phyloP scores from a whole-genome alignment of 2,888 invertebrate genomes.

The Seladonia tumulorum region DNA sequence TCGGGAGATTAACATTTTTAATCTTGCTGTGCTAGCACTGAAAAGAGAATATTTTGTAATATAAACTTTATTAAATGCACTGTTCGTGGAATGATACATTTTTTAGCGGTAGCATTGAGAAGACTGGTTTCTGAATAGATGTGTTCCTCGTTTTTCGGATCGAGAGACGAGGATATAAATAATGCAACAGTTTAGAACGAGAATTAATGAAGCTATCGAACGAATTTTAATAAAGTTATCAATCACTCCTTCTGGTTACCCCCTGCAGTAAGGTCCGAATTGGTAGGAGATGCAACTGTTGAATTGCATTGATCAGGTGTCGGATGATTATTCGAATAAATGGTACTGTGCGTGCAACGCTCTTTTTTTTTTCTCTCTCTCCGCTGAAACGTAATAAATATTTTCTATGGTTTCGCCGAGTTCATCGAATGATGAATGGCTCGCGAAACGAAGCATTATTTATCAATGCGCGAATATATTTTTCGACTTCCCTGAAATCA shows the following conservation, averaged over 20 bases:
- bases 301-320: neutral
- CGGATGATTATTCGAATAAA: neutral
- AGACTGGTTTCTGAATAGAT: neutral
- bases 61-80: too few species aligned
- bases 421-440: neutral
- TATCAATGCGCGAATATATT: neutral
- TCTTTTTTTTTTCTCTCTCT: neutral
- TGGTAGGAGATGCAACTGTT: neutral
- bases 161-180: neutral
- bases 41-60: neutral
- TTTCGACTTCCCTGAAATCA: neutral
- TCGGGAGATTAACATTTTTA: too few species aligned
- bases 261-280: neutral
- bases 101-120: neutral
- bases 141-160: neutral
- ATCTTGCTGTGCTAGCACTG: neutral
- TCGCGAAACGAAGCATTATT: neutral
- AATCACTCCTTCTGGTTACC: neutral
- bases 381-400: neutral
- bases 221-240: neutral
- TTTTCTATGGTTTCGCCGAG: conserved; percentile 1
- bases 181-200: neutral
- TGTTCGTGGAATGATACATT: neutral
- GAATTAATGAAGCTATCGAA: conserved; percentile 9
- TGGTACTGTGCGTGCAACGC: neutral